Conservation (phyloP, 2,888 invertebrate genomes). For the Cephalotes varians region DNA sequence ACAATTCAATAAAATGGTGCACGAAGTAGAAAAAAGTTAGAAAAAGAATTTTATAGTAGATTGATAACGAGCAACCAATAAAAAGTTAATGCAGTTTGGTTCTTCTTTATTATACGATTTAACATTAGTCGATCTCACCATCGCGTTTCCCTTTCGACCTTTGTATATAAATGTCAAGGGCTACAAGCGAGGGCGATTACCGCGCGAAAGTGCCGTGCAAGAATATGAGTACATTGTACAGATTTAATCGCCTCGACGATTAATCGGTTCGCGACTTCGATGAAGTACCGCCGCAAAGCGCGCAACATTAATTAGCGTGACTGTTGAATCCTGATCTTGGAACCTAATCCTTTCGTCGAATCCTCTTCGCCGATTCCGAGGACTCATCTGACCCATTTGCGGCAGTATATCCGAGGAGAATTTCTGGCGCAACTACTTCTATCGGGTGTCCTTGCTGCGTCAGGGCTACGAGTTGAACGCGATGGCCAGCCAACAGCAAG, state of each 20-base stretch:
- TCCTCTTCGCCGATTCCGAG: background rate
- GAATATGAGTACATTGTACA: conserved; percentile 1
- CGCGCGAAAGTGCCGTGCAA: background rate
- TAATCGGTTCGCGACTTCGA: conserved; percentile 4
- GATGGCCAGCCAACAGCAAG: conserved; percentile 84
- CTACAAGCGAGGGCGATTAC: background rate
- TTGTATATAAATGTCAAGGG: background rate
- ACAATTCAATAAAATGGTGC: background rate
- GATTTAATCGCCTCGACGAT: background rate
- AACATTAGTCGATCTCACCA: conserved; percentile 3
- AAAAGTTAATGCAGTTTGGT: conserved; percentile 1
- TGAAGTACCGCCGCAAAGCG: background rate
- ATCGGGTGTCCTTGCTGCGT: conserved; percentile 98
- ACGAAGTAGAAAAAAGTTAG: background rate
- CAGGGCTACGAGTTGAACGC: conserved; percentile 96
- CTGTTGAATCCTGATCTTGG: background rate
- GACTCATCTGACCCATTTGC: background rate
- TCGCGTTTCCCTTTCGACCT: background rate
- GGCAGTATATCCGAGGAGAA: conserved; percentile 97
- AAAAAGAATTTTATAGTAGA: background rate
- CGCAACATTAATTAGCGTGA: conserved; percentile 22
- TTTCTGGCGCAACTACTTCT: conserved; percentile 99
- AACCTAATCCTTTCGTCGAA: background rate
- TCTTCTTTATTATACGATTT: background rate
- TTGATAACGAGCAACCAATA: background rate